These are phyloP conservation scores for Mesoclemmys tuberculata DNA, from an alignment of 2,113 vertebrate genomes.

Conservation along the genomic window DNA sequence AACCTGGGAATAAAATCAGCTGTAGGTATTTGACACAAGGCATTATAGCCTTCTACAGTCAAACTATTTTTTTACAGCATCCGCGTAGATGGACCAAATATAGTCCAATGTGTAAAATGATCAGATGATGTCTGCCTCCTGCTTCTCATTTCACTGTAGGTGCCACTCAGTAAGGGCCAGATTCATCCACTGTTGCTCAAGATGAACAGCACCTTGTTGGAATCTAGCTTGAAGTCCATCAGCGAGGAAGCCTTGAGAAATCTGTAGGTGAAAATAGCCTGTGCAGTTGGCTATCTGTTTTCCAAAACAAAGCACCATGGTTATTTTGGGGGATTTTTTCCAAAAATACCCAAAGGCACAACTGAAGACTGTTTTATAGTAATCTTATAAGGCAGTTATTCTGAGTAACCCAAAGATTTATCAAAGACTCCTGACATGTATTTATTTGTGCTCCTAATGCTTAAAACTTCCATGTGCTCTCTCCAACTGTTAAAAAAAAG, in stretches of 20 bases:
- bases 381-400: constrained; percentile 1
- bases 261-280: background rate
- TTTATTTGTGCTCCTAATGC: constrained; percentile 12
- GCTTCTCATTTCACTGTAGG: background rate
- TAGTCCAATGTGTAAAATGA: background rate
- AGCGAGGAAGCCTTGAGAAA: background rate
- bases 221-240: background rate
- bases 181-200: background rate
- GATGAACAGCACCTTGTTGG: background rate
- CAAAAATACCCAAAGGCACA: background rate
- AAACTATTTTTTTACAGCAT: background rate
- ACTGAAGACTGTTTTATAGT: background rate
- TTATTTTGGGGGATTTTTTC: constrained; percentile 5
- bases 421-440: background rate
- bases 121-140: background rate
- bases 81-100: background rate
- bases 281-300: background rate
- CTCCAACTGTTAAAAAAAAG: constrained; percentile 56
- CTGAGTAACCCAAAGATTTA: background rate
- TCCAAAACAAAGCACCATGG: constrained; percentile 29
- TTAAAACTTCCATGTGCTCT: constrained; percentile 38
- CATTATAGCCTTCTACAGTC: background rate
- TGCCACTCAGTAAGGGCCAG: background rate
- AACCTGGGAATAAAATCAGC: background rate
- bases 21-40: background rate